Base-by-base conservation (phyloP, 2,888 invertebrate genomes). In the Sycophila texana region DNA sequence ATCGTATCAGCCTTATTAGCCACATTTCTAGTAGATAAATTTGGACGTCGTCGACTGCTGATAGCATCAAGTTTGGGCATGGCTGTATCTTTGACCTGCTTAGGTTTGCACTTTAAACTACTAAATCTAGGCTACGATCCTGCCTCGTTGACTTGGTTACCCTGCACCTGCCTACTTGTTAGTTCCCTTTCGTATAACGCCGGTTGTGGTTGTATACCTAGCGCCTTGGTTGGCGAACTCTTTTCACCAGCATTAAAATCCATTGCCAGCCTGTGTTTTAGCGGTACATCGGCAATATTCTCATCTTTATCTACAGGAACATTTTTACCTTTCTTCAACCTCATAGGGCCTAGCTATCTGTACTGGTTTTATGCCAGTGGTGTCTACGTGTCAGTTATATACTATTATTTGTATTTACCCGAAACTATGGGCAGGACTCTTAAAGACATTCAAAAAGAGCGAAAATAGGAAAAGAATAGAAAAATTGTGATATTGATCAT, bases 11-110 rank as follows among this genome's bases (percentile, higher is more conserved):
- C 93, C 2, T 79, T 81, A 0, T 84, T 89, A 5, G 89, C 91
- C 0, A 90, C 91, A 0, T 81, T 89, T 10, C 82, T 92, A 1
- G 91, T 92, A 82, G 93, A 93, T 83, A 89, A 86, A 72, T 90
- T 91, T 30, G 93, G 93, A 1, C 85, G 93, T 66, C 89, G 91
- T 67, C 84, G 87, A 5, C 87, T 93, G 7, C 86, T 93, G 5
- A 88, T 92, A 13, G 83, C 89, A 20, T 92, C 92, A 2, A 90
- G 91, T 13, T 60, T 89, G 1, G 87, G 90, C 0, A 89, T 90
- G 67, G 79, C 88, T 0, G 22, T 90, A 1, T 85, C 90, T 0
- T 85, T 88, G 39, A 80, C 83, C 1, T 71, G 83, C 1, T 79
- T 90, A 1, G 89, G 89, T 4, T 49, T 86, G 4, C 88, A 89